A percentile compares a stretch with the other conserved stretches of the same genome.
Evolutionary conservation across 2,888 invertebrate genomes (phyloP).

Genomic region (Melanophora roralis): DNA sequence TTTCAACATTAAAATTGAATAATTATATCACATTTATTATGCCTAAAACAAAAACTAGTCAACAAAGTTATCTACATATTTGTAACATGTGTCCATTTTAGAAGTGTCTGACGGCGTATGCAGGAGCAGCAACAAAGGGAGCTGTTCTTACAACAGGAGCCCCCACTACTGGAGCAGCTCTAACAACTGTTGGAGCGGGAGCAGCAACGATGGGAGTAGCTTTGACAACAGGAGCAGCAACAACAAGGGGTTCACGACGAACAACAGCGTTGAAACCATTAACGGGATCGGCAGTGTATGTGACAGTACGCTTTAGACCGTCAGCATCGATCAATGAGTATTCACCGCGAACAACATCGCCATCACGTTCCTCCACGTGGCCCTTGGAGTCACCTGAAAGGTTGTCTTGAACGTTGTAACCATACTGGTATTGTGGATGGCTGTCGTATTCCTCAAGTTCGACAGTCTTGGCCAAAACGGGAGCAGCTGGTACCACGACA

Average conservation of each 20-base stretch:
- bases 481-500: conserved; percentile 67
- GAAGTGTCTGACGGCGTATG: conserved; percentile 47
- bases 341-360: conserved; percentile 76
- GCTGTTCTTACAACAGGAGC: conserved; percentile 53
- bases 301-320: conserved; percentile 75
- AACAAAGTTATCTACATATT: conserved; percentile 65
- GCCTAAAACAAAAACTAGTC: conserved; percentile 51
- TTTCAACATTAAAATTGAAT: too few species aligned
- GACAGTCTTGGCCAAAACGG: conserved; percentile 65
- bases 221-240: conserved; percentile 59
- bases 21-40: conserved; percentile 60
- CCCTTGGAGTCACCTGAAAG: conserved; percentile 76
- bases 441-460: conserved; percentile 72
- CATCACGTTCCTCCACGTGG: conserved; percentile 75
- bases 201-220: conserved; percentile 60
- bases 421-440: conserved; percentile 74
- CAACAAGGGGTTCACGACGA: conserved; percentile 66
- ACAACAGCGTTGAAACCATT: conserved; percentile 77
- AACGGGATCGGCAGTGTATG: conserved; percentile 74
- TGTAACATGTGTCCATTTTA: conserved; percentile 63
- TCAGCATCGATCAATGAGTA: conserved; percentile 76
- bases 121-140: conserved; percentile 56
- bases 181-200: conserved; percentile 65
- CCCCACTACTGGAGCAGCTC: conserved; percentile 66
- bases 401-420: conserved; percentile 75